These are phyloP conservation scores for Heliothis virescens DNA, from an alignment of 1,140 invertebrate genomes.

Conservation along the genomic window DNA sequence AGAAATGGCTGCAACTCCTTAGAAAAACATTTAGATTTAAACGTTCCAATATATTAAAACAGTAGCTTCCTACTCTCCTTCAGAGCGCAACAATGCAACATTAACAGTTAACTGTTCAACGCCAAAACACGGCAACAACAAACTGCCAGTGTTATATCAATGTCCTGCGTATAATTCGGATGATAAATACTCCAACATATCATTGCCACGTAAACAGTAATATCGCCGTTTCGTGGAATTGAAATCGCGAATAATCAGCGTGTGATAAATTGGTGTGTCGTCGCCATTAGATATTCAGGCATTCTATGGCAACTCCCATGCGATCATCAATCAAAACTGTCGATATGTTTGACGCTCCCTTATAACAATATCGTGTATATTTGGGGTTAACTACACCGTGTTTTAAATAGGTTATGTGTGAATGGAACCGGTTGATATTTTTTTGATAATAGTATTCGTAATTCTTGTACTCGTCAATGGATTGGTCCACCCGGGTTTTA, in stretches of 20 bases:
- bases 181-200: constrained; percentile 32
- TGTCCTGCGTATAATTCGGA: neutral
- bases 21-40: neutral
- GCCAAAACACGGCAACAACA: neutral
- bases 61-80: too few species aligned
- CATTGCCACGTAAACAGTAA: neutral
- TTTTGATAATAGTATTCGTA: too few species aligned
- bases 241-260: constrained; percentile 51
- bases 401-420: neutral
- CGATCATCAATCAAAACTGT: constrained; percentile 68
- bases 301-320: constrained; percentile 52
- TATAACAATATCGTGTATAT: constrained; percentile 51
- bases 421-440: neutral
- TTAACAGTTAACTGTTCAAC: neutral
- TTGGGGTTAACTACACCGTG: constrained; percentile 6
- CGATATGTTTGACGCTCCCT: constrained; percentile 58
- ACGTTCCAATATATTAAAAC: too few species aligned
- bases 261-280: constrained; percentile 58
- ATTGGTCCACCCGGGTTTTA: too few species aligned
- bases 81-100: neutral
- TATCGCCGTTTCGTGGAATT: constrained; percentile 16
- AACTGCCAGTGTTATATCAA: constrained; percentile 10
- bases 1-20: constrained; percentile 5
- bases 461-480: too few species aligned
- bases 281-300: constrained; percentile 62